A percentile compares a stretch with the other conserved stretches of the same genome.
phyloP scores from a whole-genome alignment of 2,797 vertebrate species.

The Borostomias antarcticus region DNA sequence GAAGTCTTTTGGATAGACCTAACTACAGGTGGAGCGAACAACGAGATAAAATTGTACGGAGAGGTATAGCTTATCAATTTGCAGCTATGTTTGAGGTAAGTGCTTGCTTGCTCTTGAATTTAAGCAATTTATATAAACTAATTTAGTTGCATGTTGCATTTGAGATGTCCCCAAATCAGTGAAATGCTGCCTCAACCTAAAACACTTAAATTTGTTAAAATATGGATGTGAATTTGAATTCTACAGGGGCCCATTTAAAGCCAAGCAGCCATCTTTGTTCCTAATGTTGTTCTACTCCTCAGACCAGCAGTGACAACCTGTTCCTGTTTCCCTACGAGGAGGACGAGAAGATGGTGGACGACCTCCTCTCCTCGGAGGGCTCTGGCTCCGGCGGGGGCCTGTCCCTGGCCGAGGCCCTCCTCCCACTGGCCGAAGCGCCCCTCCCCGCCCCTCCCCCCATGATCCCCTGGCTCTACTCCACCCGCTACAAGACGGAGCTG shows the following conservation, averaged over 20 bases:
- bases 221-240: too few species aligned
- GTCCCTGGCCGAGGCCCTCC: constrained; percentile 72
- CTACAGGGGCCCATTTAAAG: too few species aligned
- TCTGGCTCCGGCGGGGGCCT: constrained; percentile 13
- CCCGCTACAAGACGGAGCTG: constrained; percentile 82
- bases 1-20: background rate
- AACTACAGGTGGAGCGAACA: background rate
- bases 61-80: background rate
- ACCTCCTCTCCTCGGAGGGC: constrained; percentile 55
- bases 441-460: too few species aligned
- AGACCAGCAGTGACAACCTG: constrained; percentile 67
- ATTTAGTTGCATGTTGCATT: background rate
- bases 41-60: background rate
- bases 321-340: constrained; percentile 65
- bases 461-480: constrained; percentile 73
- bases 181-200: too few species aligned
- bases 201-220: too few species aligned
- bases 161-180: background rate
- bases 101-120: background rate
- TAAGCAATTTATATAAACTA: background rate
- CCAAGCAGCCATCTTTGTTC: too few species aligned
- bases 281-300: background rate
- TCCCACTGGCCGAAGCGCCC: constrained; percentile 70
- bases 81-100: constrained; percentile 68
- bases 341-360: constrained; percentile 59